phyloP scores from a whole-genome alignment of 2,797 vertebrate species.

The Falco naumanni region DNA sequence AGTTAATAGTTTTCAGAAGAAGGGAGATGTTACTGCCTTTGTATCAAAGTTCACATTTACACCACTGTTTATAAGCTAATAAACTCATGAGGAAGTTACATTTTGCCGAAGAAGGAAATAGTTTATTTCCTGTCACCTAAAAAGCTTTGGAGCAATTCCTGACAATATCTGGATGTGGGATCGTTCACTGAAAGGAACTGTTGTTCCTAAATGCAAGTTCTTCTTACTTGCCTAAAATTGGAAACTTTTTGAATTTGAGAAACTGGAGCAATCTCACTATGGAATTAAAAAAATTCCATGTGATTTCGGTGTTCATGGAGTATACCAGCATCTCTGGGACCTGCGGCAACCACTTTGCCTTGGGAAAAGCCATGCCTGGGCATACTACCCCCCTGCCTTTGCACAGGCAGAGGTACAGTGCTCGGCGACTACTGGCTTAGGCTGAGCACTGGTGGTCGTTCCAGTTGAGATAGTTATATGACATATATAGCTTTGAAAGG shows the following conservation, averaged over 20 bases:
- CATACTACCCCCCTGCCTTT: background rate
- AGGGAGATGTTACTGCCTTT: constrained; percentile 48
- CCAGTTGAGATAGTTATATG: background rate
- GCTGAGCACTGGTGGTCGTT: background rate
- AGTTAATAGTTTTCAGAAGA: constrained; percentile 21
- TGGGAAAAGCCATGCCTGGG: background rate
- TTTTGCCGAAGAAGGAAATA: constrained; percentile 57
- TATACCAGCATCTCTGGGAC: background rate
- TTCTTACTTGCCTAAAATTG: background rate
- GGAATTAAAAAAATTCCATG: background rate
- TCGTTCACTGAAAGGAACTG: background rate
- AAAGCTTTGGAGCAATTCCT: constrained; percentile 42
- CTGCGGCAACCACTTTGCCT: background rate
- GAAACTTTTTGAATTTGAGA: background rate
- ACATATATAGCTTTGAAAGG: background rate
- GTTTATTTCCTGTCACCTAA: constrained; percentile 39
- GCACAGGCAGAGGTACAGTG: background rate
- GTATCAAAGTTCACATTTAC: constrained; percentile 61
- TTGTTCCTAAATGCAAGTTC: background rate
- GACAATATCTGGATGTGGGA: background rate
- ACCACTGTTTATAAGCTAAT: constrained; percentile 47
- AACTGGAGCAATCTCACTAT: background rate
- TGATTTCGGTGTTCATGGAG: background rate
- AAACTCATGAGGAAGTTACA: constrained; percentile 61
- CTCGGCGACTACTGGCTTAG: background rate